Evolutionary conservation across 2,113 vertebrate genomes (phyloP).

Genomic region (Polypterus bichir): DNA sequence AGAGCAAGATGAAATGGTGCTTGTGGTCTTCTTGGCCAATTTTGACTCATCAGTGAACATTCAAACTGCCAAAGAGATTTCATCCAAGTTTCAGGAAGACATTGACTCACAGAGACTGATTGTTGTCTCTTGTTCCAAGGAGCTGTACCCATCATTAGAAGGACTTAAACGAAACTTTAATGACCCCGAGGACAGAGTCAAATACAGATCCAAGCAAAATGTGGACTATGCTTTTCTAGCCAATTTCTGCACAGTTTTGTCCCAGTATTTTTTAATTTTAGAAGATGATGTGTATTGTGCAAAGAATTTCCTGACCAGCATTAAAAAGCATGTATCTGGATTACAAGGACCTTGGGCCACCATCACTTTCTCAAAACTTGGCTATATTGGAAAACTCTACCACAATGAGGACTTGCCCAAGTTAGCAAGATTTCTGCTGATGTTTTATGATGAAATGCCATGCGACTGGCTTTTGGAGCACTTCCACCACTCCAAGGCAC

Average conservation of each 20-base stretch:
- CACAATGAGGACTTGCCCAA: not conserved
- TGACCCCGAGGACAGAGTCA: not conserved
- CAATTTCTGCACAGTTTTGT: conserved; percentile 11
- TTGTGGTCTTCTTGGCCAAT: conserved; percentile 25
- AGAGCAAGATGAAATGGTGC: conserved; percentile 12
- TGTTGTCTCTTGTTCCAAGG: conserved; percentile 1
- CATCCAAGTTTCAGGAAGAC: conserved; percentile 2
- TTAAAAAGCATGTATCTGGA: not conserved
- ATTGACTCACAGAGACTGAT: conserved; percentile 9
- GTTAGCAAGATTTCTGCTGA: not conserved
- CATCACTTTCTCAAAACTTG: conserved; percentile 12
- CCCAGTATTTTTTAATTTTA: conserved; percentile 4
- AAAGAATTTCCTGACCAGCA: conserved; percentile 12
- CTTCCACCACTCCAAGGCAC: not conserved
- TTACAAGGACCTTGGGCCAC: not conserved
- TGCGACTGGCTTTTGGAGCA: conserved; percentile 11
- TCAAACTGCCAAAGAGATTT: conserved; percentile 8
- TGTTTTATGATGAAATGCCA: conserved; percentile 15
- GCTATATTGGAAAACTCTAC: conserved; percentile 16
- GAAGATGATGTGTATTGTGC: conserved; percentile 6
- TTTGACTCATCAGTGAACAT: conserved; percentile 7
- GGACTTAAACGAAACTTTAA: conserved; percentile 2
- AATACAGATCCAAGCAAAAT: conserved; percentile 11
- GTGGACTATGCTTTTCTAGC: conserved; percentile 14
- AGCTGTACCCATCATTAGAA: not conserved